These are phyloP conservation scores for Sesia apiformis DNA, from an alignment of 2,888 invertebrate species.

Conservation along the genomic window DNA sequence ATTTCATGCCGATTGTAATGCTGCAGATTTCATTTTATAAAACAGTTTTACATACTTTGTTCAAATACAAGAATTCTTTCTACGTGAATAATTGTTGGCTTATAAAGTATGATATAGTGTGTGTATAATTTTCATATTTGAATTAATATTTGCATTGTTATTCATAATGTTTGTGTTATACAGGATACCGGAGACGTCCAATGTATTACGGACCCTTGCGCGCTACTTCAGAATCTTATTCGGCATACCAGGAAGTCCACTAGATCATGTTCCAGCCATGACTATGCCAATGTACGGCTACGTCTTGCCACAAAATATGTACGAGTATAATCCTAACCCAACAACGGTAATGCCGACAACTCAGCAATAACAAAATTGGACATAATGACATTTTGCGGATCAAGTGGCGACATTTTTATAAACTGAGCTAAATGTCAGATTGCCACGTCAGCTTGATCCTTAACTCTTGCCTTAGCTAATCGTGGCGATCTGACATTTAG, in stretches of 20 bases:
- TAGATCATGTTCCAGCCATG: constrained; percentile 52
- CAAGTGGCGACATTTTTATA: constrained; percentile 50
- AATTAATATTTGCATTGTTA: constrained; percentile 29
- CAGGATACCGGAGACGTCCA: constrained; percentile 72
- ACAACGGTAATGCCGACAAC: constrained; percentile 26
- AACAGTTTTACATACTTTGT: no score
- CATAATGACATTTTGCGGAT: constrained; percentile 46
- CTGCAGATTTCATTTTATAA: no score
- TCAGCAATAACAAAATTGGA: constrained; percentile 58
- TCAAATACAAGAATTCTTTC: no score
- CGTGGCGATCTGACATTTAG: constrained; percentile 71
- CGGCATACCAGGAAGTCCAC: constrained; percentile 57
- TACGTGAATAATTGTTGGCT: no score
- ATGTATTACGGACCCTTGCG: constrained; percentile 72
- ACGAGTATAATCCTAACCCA: not conserved
- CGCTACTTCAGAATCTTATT: constrained; percentile 68
- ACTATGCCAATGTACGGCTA: constrained; percentile 64
- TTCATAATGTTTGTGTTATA: constrained; percentile 32
- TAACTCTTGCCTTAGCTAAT: constrained; percentile 42
- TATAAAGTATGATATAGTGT: not conserved
- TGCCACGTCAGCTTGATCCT: constrained; percentile 62
- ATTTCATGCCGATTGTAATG: no score
- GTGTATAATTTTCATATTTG: constrained; percentile 11
- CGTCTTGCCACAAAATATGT: constrained; percentile 53
- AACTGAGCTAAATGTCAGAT: constrained; percentile 64